A percentile compares a stretch with the other conserved stretches of the same genome.
Conservation (phyloP, 2,797 vertebrate genomes). For the Hippocampus kuda region DNA sequence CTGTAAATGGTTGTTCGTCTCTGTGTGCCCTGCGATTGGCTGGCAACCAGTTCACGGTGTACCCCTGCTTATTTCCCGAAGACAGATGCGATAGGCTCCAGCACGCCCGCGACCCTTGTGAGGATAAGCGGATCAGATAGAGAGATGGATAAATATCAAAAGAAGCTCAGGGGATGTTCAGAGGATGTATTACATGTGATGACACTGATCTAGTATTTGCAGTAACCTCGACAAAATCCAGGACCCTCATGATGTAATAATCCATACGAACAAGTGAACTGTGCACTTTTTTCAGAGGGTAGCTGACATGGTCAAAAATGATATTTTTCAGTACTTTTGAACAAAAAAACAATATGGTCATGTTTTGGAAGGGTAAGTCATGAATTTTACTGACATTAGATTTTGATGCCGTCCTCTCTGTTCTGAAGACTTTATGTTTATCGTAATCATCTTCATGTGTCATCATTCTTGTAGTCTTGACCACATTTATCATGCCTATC, state of each 20-base stretch:
- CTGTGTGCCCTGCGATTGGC: too few species aligned
- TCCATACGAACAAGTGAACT: neutral
- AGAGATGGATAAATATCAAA: too few species aligned
- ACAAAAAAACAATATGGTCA: neutral
- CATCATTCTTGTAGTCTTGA: neutral
- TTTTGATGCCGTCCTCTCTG: neutral
- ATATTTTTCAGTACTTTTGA: neutral
- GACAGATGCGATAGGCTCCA: too few species aligned
- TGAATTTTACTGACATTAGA: neutral
- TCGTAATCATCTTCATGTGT: neutral
- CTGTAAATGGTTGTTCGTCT: too few species aligned
- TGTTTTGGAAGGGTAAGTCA: constrained; percentile 1
- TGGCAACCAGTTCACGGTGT: too few species aligned
- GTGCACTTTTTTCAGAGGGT: neutral
- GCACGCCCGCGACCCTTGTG: too few species aligned
- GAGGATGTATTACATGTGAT: neutral
- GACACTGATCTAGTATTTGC: neutral
- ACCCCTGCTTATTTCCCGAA: too few species aligned
- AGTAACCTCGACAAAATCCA: neutral
- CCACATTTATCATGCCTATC: too few species aligned
- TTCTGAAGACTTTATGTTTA: neutral
- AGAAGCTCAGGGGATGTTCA: neutral
- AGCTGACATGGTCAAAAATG: neutral
- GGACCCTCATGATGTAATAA: neutral
- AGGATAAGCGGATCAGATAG: too few species aligned